Evolutionary conservation across 2,113 vertebrate species (phyloP).

Genomic region (Cyphomyrus plagiostoma): DNA sequence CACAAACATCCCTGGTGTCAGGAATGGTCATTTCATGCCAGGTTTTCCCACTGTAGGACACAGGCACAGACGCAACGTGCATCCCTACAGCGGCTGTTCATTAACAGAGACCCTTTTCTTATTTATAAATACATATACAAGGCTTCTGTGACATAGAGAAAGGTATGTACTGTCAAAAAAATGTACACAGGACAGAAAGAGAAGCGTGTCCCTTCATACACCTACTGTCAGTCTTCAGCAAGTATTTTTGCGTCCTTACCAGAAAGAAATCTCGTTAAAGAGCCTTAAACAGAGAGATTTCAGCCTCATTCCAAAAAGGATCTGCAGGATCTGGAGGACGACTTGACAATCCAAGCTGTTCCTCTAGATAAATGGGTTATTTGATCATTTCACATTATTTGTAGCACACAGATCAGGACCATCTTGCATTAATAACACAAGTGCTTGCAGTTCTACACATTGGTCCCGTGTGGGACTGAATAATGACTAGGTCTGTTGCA

Average conservation of each 20-base stretch:
- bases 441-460: conserved; percentile 28
- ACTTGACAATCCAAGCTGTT: conserved; percentile 6
- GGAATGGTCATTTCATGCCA: not conserved
- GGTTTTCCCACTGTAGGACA: not conserved
- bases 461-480: conserved; percentile 15
- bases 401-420: conserved; percentile 20
- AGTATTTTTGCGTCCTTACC: conserved; percentile 49
- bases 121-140: not conserved
- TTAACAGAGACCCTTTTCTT: not conserved
- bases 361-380: conserved; percentile 9
- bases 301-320: conserved; percentile 40
- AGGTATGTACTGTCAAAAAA: not conserved
- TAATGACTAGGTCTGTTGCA: conserved; percentile 25
- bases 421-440: conserved; percentile 11
- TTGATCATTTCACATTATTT: conserved; percentile 11
- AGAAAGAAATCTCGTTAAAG: conserved; percentile 40
- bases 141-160: not conserved
- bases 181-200: conserved; percentile 30
- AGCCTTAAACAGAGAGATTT: not conserved
- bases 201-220: conserved; percentile 13
- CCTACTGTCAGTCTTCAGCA: conserved; percentile 39
- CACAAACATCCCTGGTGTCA: conserved; percentile 1
- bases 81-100: not conserved
- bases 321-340: conserved; percentile 2
- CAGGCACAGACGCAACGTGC: not conserved